Percentiles rank a stretch among this genome's conserved stretches.
Evolutionary conservation across 2,797 vertebrate genomes (phyloP).

Genomic region (Luscinia luscinia): DNA sequence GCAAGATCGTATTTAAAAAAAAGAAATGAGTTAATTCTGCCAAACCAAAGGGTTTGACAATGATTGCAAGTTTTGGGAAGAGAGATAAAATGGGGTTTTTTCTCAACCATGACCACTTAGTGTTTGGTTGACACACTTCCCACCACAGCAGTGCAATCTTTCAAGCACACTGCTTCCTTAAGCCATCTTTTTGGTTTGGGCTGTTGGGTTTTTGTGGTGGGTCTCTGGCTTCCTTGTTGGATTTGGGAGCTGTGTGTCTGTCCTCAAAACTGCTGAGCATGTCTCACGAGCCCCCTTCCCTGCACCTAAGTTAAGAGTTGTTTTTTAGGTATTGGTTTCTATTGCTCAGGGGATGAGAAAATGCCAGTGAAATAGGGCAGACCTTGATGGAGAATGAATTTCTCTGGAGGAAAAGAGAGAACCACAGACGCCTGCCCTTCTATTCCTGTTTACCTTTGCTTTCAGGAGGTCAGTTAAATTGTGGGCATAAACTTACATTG

Average conservation of each 20-base stretch:
- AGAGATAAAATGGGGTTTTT: not conserved
- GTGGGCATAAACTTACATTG: constrained; percentile 57
- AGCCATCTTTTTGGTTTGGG: not conserved
- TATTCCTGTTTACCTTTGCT: constrained; percentile 63
- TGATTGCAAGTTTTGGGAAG: constrained; percentile 5
- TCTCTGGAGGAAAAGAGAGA: constrained; percentile 33
- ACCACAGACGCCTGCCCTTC: not conserved
- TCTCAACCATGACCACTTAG: not conserved
- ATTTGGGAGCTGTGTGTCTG: not conserved
- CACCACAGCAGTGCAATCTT: not conserved
- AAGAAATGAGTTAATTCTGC: not conserved
- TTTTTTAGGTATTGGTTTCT: not conserved
- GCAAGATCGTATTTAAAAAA: not conserved
- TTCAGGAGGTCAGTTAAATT: constrained; percentile 59
- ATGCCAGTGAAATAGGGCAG: not conserved
- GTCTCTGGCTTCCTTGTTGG: not conserved
- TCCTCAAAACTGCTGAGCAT: not conserved
- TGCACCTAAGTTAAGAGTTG: not conserved
- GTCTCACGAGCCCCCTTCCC: not conserved
- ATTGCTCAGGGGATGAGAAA: not conserved
- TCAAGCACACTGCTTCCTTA: not conserved
- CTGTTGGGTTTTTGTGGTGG: not conserved
- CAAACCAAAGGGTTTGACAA: not conserved
- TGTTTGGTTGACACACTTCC: not conserved
- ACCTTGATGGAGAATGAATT: not conserved